These are phyloP conservation scores for Laodelphax striatellus DNA, from an alignment of 1,140 invertebrate genomes.

Conservation along the genomic window DNA sequence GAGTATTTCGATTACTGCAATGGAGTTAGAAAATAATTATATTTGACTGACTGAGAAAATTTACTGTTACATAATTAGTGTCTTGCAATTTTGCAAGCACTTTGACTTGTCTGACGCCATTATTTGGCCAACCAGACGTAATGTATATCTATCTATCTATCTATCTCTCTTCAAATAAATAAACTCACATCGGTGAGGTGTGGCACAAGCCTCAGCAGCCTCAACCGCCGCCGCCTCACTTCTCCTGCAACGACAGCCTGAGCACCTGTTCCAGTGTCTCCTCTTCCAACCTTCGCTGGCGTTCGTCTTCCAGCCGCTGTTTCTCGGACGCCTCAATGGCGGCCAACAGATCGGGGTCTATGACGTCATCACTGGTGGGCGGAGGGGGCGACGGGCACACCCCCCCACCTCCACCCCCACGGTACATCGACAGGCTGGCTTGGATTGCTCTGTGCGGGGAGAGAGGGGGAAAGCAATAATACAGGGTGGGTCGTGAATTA, in stretches of 20 bases:
- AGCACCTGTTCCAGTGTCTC: conserved; percentile 18
- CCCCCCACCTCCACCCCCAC: not conserved
- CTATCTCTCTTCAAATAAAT: too few relatives aligned
- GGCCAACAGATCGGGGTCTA: conserved; percentile 12
- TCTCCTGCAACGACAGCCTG: conserved; percentile 16
- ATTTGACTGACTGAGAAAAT: too few relatives aligned
- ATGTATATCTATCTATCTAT: too few relatives aligned
- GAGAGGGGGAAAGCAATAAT: not conserved
- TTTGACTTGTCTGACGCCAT: too few relatives aligned
- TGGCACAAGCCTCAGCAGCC: too few relatives aligned
- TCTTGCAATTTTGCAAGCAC: too few relatives aligned
- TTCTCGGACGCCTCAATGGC: conserved; percentile 12
- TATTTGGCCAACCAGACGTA: too few relatives aligned
- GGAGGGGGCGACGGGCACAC: not conserved
- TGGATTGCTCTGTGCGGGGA: conserved; percentile 44
- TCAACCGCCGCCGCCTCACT: conserved; percentile 6
- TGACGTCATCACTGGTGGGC: not conserved
- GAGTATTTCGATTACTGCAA: too few relatives aligned
- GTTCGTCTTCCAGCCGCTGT: conserved; percentile 16
- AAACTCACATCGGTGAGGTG: too few relatives aligned
- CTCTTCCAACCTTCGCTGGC: conserved; percentile 10
- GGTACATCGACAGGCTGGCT: conserved; percentile 37
- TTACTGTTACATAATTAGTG: too few relatives aligned
- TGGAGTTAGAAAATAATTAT: too few relatives aligned
- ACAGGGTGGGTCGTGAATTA: not conserved